phyloP scores from a whole-genome alignment of 2,797 vertebrate species.

The Coluber constrictor region DNA sequence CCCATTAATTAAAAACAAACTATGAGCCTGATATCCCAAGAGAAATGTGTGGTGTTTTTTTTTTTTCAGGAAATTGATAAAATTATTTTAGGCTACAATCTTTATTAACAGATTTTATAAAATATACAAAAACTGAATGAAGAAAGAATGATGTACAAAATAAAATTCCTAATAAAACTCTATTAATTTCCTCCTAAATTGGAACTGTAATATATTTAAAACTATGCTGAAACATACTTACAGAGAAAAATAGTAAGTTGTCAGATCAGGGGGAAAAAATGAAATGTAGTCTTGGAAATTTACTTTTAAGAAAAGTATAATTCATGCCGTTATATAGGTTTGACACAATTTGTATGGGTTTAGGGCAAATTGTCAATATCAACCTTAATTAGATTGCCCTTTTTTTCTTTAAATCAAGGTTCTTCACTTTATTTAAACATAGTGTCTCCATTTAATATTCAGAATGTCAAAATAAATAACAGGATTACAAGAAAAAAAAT shows the following conservation, averaged over 20 bases:
- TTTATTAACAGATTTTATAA: slow-evolving; percentile 4
- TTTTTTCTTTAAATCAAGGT: slow-evolving; percentile 72
- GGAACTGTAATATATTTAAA: slow-evolving; percentile 35
- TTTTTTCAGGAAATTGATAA: slow-evolving; percentile 4
- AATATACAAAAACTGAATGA: neutral
- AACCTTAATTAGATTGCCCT: slow-evolving; percentile 70
- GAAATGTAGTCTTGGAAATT: slow-evolving; percentile 49
- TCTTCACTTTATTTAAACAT: slow-evolving; percentile 71
- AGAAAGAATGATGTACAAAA: slow-evolving; percentile 8
- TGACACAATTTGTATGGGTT: slow-evolving; percentile 64
- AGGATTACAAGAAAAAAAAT: slow-evolving; percentile 67
- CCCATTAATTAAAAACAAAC: neutral
- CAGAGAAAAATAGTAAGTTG: slow-evolving; percentile 43
- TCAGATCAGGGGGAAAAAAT: slow-evolving; percentile 48
- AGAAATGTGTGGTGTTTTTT: neutral
- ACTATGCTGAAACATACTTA: slow-evolving; percentile 43
- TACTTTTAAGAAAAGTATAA: slow-evolving; percentile 52
- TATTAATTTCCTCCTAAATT: slow-evolving; percentile 43
- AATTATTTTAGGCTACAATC: slow-evolving; percentile 4
- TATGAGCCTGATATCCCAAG: neutral
- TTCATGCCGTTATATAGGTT: slow-evolving; percentile 59
- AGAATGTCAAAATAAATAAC: slow-evolving; percentile 61
- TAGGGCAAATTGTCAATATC: slow-evolving; percentile 60
- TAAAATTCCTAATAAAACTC: slow-evolving; percentile 38
- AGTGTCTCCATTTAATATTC: slow-evolving; percentile 70